A percentile compares a stretch with the other conserved stretches of the same genome.
phyloP scores from a whole-genome alignment of 2,888 invertebrate species.

The Monochamus alternatus region DNA sequence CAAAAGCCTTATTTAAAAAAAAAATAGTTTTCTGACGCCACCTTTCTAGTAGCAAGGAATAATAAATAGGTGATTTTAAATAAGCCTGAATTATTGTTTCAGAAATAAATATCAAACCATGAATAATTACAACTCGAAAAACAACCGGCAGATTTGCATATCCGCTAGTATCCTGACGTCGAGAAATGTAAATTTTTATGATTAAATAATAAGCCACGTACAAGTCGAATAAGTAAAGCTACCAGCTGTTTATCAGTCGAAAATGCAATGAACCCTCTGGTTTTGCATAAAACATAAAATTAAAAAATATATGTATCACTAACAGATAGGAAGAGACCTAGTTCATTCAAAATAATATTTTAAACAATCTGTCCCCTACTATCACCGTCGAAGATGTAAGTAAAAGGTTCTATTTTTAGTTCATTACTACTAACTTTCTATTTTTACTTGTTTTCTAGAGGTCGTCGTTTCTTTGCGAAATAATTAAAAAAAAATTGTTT shows the following conservation, averaged over 20 bases:
- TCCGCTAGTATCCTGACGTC: conserved; percentile 2
- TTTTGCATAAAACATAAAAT: neutral
- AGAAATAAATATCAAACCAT: conserved; percentile 20
- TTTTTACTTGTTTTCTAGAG: too few relatives aligned
- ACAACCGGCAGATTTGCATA: conserved; percentile 17
- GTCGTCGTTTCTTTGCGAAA: too few relatives aligned
- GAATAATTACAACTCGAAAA: conserved; percentile 16
- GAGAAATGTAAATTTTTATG: conserved; percentile 12
- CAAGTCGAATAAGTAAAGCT: neutral
- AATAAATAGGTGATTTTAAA: neutral
- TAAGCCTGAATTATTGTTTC: conserved; percentile 7
- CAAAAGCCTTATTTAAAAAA: too few relatives aligned
- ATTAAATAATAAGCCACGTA: conserved; percentile 15
- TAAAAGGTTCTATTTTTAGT: too few relatives aligned
- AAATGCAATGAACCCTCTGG: neutral
- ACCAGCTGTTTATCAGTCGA: neutral
- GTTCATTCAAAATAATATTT: too few relatives aligned
- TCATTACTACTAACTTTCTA: too few relatives aligned
- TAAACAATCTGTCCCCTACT: too few relatives aligned
- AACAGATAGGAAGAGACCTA: too few relatives aligned
- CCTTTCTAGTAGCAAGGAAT: too few relatives aligned
- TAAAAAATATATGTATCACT: neutral
- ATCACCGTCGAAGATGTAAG: too few relatives aligned
- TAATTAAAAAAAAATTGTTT: too few relatives aligned
- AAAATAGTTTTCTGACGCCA: too few relatives aligned